Percentiles rank a stretch among this genome's conserved stretches.
Evolutionary conservation across 2,113 vertebrate species (phyloP).

Genomic region (Dendrocopos noguchii): DNA sequence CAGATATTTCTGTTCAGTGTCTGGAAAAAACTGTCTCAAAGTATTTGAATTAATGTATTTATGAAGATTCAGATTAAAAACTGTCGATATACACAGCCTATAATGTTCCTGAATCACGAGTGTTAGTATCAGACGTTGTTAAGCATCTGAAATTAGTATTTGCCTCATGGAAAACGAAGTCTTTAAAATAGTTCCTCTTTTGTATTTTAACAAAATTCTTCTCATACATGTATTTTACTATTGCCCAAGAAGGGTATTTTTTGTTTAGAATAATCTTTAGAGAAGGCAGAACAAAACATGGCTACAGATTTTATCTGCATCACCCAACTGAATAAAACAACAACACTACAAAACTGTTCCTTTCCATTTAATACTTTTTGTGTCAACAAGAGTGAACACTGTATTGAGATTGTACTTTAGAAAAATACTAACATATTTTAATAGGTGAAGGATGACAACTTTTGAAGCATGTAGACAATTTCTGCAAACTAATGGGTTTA

Average conservation of each 20-base stretch:
- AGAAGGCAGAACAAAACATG: neutral
- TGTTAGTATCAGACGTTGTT: neutral
- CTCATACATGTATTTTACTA: neutral
- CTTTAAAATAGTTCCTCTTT: neutral
- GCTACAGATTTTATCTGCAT: neutral
- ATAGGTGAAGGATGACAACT: neutral
- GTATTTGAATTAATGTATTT: neutral
- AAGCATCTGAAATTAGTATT: neutral
- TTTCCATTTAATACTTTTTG: neutral
- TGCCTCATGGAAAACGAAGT: neutral
- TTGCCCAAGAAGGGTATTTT: neutral
- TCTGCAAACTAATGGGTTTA: conserved; percentile 40
- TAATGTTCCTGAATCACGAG: neutral
- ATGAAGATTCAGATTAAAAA: neutral
- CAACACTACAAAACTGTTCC: neutral
- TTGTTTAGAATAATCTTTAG: neutral
- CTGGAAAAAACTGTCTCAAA: neutral
- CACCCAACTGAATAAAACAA: neutral
- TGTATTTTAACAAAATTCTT: neutral
- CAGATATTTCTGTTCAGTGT: neutral
- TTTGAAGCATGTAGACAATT: neutral
- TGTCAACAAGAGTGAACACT: neutral
- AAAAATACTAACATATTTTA: neutral
- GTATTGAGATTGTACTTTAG: neutral
- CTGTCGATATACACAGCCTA: neutral